Evolutionary conservation across 2,797 vertebrate species (phyloP).

Genomic region (Microctenopoma stevenorrisi): DNA sequence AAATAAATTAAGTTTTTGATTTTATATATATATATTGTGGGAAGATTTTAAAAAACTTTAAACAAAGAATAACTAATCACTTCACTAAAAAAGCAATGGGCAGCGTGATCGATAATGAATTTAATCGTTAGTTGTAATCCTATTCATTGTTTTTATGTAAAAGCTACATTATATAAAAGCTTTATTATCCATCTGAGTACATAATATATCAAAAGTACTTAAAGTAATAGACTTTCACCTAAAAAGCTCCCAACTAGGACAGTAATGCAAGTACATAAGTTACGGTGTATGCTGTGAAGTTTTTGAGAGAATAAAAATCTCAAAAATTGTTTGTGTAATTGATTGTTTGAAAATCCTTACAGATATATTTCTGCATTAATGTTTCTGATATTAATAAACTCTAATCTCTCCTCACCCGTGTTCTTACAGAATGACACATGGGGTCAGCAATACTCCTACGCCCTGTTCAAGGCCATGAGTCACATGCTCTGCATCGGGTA

Average conservation of each 20-base stretch:
- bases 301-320: slow-evolving; percentile 7
- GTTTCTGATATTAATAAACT: background rate
- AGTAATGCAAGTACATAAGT: background rate
- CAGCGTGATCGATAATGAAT: background rate
- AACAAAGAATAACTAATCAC: background rate
- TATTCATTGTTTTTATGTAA: background rate
- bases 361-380: slow-evolving; percentile 9
- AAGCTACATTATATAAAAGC: background rate
- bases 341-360: slow-evolving; percentile 1
- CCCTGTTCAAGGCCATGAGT: slow-evolving; percentile 99
- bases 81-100: background rate
- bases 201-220: background rate
- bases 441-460: slow-evolving; percentile 98
- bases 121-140: no score
- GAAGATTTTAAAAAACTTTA: background rate
- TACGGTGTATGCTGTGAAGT: background rate
- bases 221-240: background rate
- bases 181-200: background rate
- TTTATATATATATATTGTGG: background rate
- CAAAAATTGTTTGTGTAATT: background rate
- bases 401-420: slow-evolving; percentile 17
- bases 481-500: slow-evolving; percentile 99
- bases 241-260: background rate
- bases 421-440: slow-evolving; percentile 92
- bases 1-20: background rate